phyloP scores from a whole-genome alignment of 2,797 vertebrate genomes.

The Urophycis tenuis region DNA sequence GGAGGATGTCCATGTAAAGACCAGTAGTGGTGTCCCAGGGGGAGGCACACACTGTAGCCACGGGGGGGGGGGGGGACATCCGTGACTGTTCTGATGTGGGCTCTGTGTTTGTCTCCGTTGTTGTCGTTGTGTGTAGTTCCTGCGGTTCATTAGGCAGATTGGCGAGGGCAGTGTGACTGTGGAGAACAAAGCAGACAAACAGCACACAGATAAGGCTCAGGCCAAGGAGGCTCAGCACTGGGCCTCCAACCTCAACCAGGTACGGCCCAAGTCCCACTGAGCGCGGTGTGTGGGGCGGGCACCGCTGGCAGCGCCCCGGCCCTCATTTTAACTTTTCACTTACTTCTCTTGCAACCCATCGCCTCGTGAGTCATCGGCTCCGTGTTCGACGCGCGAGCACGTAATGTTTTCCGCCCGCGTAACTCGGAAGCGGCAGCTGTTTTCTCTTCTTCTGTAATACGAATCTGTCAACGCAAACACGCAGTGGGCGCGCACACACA shows the following conservation, averaged over 20 bases:
- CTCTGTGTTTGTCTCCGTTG: slow-evolving; percentile 48
- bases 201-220: slow-evolving; percentile 84
- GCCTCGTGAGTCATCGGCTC: slow-evolving; percentile 50
- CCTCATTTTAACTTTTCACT: no score
- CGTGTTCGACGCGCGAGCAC: slow-evolving; percentile 39
- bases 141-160: slow-evolving; percentile 99
- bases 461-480: slow-evolving; percentile 38
- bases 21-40: slow-evolving; percentile 25
- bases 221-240: slow-evolving; percentile 93
- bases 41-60: slow-evolving; percentile 32
- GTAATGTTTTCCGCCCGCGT: slow-evolving; percentile 58
- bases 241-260: slow-evolving; percentile 98
- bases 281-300: slow-evolving; percentile 38
- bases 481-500: slow-evolving; percentile 9
- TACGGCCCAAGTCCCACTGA: slow-evolving; percentile 68
- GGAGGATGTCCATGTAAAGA: slow-evolving; percentile 11
- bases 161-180: slow-evolving; percentile 98
- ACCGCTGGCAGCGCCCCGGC: no score
- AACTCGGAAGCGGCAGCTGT: slow-evolving; percentile 49
- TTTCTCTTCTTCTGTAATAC: slow-evolving; percentile 45
- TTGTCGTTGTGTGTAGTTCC: slow-evolving; percentile 85
- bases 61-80: slow-evolving; percentile 42
- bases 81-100: slow-evolving; percentile 46
- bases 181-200: slow-evolving; percentile 90
- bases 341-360: slow-evolving; percentile 33